Evolutionary conservation across 2,888 invertebrate species (phyloP), one percentile per base, ranked within the genome.

Genomic region (Melieria omissa): DNA sequence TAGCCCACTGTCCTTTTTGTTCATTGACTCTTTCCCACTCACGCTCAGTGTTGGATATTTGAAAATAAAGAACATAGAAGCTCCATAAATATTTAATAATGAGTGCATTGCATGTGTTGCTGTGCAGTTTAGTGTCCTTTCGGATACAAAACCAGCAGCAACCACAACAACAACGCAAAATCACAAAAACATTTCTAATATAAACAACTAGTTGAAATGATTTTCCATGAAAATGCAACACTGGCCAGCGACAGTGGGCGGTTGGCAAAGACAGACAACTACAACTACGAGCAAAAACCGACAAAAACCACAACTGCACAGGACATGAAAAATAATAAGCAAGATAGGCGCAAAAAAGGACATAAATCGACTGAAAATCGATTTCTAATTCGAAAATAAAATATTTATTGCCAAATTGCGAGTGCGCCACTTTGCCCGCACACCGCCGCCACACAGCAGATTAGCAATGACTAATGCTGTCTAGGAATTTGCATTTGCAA

Each of bases 71-170:
- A 42, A 60, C 52, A 61, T 8, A 8, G 12, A 45, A 60, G 45
- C 69, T 29, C 71, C 72, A 75, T 77, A 73, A 76, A 77, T 77
- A 74, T 78, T 78, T 80, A 74, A 80, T 78, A 78, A 79, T 79
- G 78, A 78, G 76, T 79, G 73, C 78, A 77, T 79, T 76, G 78
- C 80, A 79, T 80, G 80, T 57, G 14, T 14, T 45, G 41, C 29
- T 57, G 64, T 5, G 12, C 46, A 64, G 10, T 64, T 47, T 47
- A 58, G 16, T 14, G 49, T 29, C 29, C 29, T 29, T 29, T 29
- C 3, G 29, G 29, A 29, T 29, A 29, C 29, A 29, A 29, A 29
- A 29, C 29, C 29, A 29, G 29, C 29, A 29, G 3, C 29, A 29
- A 29, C 29, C 1, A 16, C 16, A 16, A 29, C 29, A 29, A 29